These are phyloP conservation scores for Papilio elwesi DNA, from an alignment of 2,888 invertebrate species.

Conservation along the genomic window DNA sequence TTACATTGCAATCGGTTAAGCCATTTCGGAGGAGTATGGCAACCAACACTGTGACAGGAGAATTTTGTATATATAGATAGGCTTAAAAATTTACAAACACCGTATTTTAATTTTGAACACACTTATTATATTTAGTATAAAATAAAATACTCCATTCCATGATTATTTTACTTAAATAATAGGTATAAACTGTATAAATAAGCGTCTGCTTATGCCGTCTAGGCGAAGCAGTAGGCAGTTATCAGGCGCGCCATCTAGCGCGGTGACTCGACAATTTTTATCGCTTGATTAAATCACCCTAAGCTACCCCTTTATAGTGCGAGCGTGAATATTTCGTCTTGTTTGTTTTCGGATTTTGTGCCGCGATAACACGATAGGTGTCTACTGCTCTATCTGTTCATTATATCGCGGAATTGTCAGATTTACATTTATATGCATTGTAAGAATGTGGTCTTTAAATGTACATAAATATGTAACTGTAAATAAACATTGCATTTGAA, in stretches of 20 bases:
- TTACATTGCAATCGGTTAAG: no score
- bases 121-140: background rate
- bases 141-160: background rate
- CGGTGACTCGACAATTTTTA: conserved; percentile 70
- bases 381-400: conserved; percentile 40
- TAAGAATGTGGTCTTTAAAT: background rate
- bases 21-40: no score
- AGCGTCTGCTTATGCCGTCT: conserved; percentile 38
- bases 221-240: conserved; percentile 49
- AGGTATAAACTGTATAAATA: conserved; percentile 17
- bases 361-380: conserved; percentile 55
- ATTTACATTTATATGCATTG: conserved; percentile 30
- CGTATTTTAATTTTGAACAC: no score
- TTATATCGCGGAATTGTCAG: conserved; percentile 38
- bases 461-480: background rate
- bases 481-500: background rate
- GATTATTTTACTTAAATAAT: background rate
- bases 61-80: no score
- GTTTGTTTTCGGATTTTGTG: conserved; percentile 63
- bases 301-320: conserved; percentile 75
- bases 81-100: no score
- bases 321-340: conserved; percentile 62
- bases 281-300: conserved; percentile 76
- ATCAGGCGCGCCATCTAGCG: conserved; percentile 70
- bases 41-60: no score